Conservation (phyloP, 1,140 invertebrate species). For the Berghia stephanieae region DNA sequence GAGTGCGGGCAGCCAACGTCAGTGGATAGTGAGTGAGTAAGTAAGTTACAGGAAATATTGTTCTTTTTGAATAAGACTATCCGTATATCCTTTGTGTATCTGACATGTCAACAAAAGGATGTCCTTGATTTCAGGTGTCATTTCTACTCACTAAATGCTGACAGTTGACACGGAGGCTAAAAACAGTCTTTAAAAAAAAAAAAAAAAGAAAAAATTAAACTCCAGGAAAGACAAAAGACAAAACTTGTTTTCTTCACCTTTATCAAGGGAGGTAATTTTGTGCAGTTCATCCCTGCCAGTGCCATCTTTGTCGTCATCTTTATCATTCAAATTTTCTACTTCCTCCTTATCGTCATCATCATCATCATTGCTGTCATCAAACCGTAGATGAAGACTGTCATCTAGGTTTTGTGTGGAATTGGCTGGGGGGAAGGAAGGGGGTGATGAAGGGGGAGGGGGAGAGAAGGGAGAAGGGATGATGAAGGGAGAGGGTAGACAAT, state of each 20-base stretch:
- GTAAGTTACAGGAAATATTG: too few relatives aligned
- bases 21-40: too few relatives aligned
- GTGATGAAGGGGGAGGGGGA: background rate
- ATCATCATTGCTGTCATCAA: conserved; percentile 5
- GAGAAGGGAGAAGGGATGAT: background rate
- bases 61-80: too few relatives aligned
- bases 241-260: conserved; percentile 5
- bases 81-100: too few relatives aligned
- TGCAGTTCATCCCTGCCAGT: background rate
- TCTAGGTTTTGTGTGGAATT: background rate
- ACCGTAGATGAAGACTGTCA: conserved; percentile 9
- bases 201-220: background rate
- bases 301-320: background rate
- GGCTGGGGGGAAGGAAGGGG: too few relatives aligned
- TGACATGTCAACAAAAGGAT: too few relatives aligned
- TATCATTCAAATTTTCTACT: background rate
- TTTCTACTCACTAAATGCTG: too few relatives aligned
- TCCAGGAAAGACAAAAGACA: background rate
- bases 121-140: too few relatives aligned
- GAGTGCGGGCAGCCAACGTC: too few relatives aligned
- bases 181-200: background rate
- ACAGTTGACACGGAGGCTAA: background rate
- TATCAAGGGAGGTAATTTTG: too few relatives aligned
- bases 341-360: background rate
- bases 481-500: background rate